Evolutionary conservation across 2,888 invertebrate genomes (phyloP).

Genomic region (Eupithecia tripunctaria): DNA sequence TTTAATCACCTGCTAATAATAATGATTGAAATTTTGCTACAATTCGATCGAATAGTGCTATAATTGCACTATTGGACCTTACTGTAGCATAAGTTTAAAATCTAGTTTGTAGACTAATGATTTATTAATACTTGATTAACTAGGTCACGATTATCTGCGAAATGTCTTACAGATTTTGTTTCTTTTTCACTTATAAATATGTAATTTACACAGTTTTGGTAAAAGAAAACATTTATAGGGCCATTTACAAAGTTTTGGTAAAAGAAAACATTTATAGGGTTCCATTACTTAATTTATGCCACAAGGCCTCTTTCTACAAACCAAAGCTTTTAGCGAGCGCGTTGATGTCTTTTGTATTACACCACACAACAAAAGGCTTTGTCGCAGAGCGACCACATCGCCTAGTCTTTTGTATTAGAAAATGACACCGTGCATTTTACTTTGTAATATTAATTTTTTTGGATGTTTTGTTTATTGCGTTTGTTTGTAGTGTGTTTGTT

Average conservation of each 20-base stretch:
- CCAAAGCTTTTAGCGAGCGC: not conserved
- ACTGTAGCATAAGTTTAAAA: too few species aligned
- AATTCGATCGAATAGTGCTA: not conserved
- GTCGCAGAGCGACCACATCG: too few species aligned
- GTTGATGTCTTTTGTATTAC: not conserved
- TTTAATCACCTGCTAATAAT: conserved; percentile 19
- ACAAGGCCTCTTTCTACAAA: not conserved
- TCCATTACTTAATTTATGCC: too few species aligned
- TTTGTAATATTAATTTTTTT: too few species aligned
- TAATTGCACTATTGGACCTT: too few species aligned
- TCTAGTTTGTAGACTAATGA: too few species aligned
- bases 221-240: not conserved
- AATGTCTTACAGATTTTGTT: too few species aligned
- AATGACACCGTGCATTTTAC: too few species aligned
- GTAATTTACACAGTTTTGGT: not conserved
- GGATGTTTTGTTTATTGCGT: too few species aligned
- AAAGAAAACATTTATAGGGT: not conserved
- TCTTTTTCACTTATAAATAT: not conserved
- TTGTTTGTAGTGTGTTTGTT: too few species aligned
- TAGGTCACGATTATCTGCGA: not conserved
- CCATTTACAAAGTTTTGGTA: not conserved
- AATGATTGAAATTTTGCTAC: not conserved
- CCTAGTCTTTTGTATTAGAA: too few species aligned
- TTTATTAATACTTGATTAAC: not conserved
- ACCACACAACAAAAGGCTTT: too few species aligned